Percentiles rank a stretch among this genome's conserved stretches.
Conservation (phyloP, 2,888 invertebrate species). For the Volucella zonaria region DNA sequence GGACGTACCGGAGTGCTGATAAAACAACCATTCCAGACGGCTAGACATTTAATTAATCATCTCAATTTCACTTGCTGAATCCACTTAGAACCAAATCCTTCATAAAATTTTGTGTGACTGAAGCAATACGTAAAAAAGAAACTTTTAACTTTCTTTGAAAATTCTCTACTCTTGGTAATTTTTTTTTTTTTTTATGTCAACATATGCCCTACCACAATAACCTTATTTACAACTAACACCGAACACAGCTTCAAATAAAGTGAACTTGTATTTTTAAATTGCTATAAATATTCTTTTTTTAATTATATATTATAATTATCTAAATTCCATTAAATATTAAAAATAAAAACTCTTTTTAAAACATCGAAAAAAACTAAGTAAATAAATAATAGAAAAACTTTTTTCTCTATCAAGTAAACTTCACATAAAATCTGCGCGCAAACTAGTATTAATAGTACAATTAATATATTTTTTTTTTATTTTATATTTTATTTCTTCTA, state of each 20-base stretch:
- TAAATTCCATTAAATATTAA: conserved; percentile 32
- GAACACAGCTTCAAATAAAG: conserved; percentile 3
- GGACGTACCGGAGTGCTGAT: no score
- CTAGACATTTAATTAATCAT: no score
- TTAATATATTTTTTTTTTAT: conserved; percentile 39
- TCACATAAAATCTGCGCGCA: conserved; percentile 63
- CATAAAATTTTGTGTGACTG: no score
- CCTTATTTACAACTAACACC: not conserved
- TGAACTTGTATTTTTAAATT: no score
- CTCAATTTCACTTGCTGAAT: no score
- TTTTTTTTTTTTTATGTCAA: no score
- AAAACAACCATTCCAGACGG: no score
- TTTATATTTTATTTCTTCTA: conserved; percentile 26
- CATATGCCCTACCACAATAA: no score
- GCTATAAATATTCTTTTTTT: not conserved
- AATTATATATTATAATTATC: conserved; percentile 6
- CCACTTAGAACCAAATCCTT: no score
- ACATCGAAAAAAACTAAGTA: conserved; percentile 43
- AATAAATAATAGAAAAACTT: conserved; percentile 17
- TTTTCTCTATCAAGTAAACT: conserved; percentile 44
- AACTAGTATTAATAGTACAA: conserved; percentile 69
- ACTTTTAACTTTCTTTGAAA: no score
- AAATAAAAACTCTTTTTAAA: conserved; percentile 17
- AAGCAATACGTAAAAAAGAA: no score
- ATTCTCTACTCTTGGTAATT: no score